Percentiles rank a stretch among this genome's conserved stretches.
Evolutionary conservation across 2,113 vertebrate species (phyloP).

Genomic region (Daboia siamensis): DNA sequence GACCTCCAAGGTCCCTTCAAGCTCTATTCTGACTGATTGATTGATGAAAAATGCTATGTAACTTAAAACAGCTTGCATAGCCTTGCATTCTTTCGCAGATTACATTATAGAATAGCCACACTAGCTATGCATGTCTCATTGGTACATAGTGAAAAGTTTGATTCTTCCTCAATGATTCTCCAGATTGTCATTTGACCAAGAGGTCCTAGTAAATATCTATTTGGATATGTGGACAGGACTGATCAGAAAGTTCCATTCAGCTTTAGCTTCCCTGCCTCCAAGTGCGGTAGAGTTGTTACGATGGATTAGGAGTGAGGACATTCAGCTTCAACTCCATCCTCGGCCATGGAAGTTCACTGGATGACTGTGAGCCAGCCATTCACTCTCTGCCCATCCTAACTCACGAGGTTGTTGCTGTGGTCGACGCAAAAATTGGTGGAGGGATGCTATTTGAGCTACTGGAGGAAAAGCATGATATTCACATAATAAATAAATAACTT

Average conservation of each 20-base stretch:
- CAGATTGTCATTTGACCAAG: not conserved
- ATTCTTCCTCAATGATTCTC: not conserved
- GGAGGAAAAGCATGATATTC: not conserved
- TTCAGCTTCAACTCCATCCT: not conserved
- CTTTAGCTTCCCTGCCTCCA: not conserved
- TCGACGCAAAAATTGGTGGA: not conserved
- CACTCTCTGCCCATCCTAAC: not conserved
- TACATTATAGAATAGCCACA: not conserved
- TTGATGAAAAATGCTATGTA: not conserved
- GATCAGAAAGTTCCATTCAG: not conserved
- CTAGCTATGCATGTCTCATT: not conserved
- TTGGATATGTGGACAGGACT: not conserved
- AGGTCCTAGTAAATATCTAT: not conserved
- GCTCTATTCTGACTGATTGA: not conserved
- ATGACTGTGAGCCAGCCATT: not conserved
- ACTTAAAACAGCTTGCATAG: not conserved
- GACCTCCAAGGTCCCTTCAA: not conserved
- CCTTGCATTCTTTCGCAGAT: not conserved
- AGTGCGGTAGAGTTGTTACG: not conserved
- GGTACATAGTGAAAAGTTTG: not conserved
- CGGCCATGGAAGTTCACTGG: not conserved
- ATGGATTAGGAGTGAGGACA: not conserved
- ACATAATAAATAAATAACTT: not conserved
- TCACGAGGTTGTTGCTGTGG: not conserved
- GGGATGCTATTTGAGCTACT: not conserved